These are phyloP conservation scores for Samia ricini DNA, from an alignment of 1,140 invertebrate genomes.

Conservation along the genomic window DNA sequence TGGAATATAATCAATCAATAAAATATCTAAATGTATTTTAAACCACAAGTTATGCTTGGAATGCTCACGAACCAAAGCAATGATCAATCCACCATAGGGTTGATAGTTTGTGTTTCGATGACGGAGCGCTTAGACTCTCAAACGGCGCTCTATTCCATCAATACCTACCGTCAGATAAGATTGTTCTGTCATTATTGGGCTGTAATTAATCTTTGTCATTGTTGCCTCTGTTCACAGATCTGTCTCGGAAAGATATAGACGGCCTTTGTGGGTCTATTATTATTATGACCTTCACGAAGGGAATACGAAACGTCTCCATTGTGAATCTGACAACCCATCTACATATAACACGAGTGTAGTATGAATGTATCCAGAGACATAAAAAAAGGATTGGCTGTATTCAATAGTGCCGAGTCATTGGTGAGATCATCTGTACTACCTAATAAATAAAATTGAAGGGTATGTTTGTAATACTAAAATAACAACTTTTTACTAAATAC, in stretches of 20 bases:
- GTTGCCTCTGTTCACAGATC: conserved; percentile 41
- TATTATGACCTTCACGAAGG: conserved; percentile 43
- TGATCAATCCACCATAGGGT: conserved; percentile 3
- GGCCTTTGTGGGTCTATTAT: conserved; percentile 30
- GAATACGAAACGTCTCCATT: conserved; percentile 30
- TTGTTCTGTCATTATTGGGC: conserved; percentile 46
- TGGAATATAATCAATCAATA: too few relatives aligned
- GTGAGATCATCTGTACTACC: too few relatives aligned
- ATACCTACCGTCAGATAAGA: conserved; percentile 44
- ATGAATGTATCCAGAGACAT: neutral
- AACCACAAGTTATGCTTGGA: neutral
- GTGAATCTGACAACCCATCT: conserved; percentile 16
- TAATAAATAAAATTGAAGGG: too few relatives aligned
- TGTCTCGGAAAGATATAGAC: conserved; percentile 35
- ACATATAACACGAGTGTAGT: neutral
- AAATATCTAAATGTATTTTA: neutral
- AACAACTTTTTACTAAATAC: too few relatives aligned
- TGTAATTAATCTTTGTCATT: conserved; percentile 62
- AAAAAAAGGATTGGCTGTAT: neutral
- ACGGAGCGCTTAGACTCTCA: conserved; percentile 21
- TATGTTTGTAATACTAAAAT: too few relatives aligned
- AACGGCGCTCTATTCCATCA: conserved; percentile 38
- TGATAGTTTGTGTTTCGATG: conserved; percentile 15
- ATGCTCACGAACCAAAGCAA: neutral
- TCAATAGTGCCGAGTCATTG: neutral